A percentile compares a stretch with the other conserved stretches of the same genome.
phyloP scores from a whole-genome alignment of 2,797 vertebrate genomes.

The Rhynchotus rufescens region DNA sequence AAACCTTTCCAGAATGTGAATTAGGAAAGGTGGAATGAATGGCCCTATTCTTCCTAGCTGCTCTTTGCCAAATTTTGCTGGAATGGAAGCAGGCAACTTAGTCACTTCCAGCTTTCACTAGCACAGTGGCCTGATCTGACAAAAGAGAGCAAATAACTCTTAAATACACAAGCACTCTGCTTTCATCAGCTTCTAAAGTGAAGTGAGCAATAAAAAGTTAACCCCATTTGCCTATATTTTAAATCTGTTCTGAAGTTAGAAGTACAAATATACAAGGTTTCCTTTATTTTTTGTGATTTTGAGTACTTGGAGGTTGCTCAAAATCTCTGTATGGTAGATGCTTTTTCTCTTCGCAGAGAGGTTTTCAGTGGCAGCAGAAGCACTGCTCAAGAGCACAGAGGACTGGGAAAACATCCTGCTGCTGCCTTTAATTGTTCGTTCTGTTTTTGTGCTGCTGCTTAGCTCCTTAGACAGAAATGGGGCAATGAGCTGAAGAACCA shows the following conservation, averaged over 20 bases:
- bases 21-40: slow-evolving; percentile 15
- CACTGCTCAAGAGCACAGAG: not conserved
- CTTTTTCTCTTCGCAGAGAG: not conserved
- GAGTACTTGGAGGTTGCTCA: not conserved
- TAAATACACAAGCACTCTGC: not conserved
- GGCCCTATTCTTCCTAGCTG: slow-evolving; percentile 33
- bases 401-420: not conserved
- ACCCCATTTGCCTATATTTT: not conserved
- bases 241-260: not conserved
- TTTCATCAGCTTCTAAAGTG: slow-evolving; percentile 48
- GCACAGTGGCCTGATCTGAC: slow-evolving; percentile 30
- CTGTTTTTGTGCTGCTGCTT: not conserved
- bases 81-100: slow-evolving; percentile 32
- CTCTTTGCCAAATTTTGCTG: slow-evolving; percentile 46
- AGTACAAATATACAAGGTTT: not conserved
- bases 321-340: not conserved
- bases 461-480: not conserved
- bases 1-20: not conserved
- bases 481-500: not conserved
- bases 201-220: slow-evolving; percentile 4
- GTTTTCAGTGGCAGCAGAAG: not conserved
- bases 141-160: slow-evolving; percentile 53
- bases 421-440: not conserved
- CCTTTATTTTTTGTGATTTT: not conserved
- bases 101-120: slow-evolving; percentile 33